Percentiles rank a stretch among this genome's conserved stretches.
These are phyloP conservation scores for Myiothlypis chrysogaster DNA, from an alignment of 2,797 vertebrate species.

Conservation along the genomic window DNA sequence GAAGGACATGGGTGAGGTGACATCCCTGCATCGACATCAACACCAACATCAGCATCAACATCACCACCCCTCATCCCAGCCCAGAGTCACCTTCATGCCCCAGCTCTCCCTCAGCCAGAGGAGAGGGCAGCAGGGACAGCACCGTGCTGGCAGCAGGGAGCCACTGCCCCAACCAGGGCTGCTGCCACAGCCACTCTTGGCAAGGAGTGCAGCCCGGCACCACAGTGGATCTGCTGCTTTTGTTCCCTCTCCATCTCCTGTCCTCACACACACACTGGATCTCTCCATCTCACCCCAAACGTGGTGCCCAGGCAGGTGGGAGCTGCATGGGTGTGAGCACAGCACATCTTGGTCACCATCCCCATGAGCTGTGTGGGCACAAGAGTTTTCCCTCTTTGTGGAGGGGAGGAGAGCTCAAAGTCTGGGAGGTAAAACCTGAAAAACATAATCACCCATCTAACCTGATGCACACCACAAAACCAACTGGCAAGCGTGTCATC, in stretches of 20 bases:
- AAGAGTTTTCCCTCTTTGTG: accelerated
- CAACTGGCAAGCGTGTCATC: not conserved
- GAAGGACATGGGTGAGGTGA: not conserved
- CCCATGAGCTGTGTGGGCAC: accelerated
- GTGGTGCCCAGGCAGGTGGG: not conserved
- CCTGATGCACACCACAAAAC: not conserved
- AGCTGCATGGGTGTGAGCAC: accelerated
- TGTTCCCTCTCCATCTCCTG: slow-evolving; percentile 24
- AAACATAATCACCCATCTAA: not conserved
- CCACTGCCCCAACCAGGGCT: not conserved
- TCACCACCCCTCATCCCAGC: not conserved
- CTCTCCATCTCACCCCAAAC: not conserved
- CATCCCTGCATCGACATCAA: not conserved
- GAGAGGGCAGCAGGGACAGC: not conserved
- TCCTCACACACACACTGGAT: not conserved
- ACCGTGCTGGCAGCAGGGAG: not conserved
- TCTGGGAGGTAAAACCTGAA: not conserved
- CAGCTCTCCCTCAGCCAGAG: accelerated
- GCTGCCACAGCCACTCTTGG: slow-evolving; percentile 33
- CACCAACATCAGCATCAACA: not conserved
- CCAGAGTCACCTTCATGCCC: not conserved
- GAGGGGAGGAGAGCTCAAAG: not conserved
- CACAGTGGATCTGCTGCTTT: not conserved
- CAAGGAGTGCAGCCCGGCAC: not conserved
- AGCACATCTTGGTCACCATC: accelerated